phyloP scores from a whole-genome alignment of 53 echinoderm and acorn worm genomes.

The Holothuria scabra region DNA sequence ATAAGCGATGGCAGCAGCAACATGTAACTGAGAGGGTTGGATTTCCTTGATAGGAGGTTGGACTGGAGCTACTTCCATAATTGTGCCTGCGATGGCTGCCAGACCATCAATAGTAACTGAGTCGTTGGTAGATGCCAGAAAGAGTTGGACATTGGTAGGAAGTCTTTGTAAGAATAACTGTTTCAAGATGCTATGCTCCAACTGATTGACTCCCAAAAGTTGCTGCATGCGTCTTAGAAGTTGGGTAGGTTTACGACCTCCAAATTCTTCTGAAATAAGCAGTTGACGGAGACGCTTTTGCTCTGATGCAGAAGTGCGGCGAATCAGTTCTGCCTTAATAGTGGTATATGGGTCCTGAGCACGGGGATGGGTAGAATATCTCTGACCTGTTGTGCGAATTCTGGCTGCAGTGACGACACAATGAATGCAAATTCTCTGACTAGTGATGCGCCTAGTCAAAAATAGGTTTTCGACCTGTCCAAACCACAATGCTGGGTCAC shows the following conservation, averaged over 20 bases:
- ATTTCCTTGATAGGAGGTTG: background rate
- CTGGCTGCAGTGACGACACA: conserved; percentile 28
- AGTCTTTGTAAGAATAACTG: conserved; percentile 44
- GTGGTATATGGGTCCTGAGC: background rate
- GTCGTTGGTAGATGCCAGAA: conserved; percentile 14
- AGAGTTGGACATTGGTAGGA: conserved; percentile 23
- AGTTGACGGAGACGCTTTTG: conserved; percentile 4
- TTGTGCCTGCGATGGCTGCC: conserved; percentile 20
- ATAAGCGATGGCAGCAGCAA: background rate
- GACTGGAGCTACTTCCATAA: conserved; percentile 3
- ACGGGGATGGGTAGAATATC: conserved; percentile 20
- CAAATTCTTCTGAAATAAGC: conserved; percentile 19
- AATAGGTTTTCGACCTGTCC: conserved; percentile 34
- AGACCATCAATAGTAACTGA: background rate
- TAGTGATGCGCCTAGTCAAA: conserved; percentile 3
- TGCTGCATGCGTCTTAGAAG: conserved; percentile 28
- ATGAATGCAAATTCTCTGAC: conserved; percentile 8
- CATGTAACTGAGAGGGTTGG: background rate
- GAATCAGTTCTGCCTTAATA: conserved; percentile 20
- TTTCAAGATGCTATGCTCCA: conserved; percentile 7
- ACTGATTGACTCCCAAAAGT: background rate
- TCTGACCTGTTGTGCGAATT: background rate
- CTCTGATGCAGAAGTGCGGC: conserved; percentile 1
- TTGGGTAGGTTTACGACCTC: conserved; percentile 16
- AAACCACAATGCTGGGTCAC: conserved; percentile 31